Conservation (phyloP, 2,888 invertebrate genomes). For the Coenonympha arcania region DNA sequence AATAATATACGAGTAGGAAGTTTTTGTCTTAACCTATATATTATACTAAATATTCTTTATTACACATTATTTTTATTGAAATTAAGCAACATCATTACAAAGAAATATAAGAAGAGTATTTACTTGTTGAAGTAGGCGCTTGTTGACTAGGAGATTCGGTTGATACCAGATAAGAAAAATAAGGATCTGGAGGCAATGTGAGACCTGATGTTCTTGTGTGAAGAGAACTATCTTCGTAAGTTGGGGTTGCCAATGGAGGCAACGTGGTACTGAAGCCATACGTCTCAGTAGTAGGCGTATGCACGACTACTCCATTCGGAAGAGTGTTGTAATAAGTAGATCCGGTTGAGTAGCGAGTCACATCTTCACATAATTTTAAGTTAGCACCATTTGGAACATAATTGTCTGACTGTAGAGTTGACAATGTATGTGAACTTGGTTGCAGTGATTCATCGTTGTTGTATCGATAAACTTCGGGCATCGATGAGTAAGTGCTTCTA, state of each 20-base stretch:
- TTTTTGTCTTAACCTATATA: background rate
- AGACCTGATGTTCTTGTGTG: conserved; percentile 44
- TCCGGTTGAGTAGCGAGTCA: conserved; percentile 46
- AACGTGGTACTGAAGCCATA: conserved; percentile 48
- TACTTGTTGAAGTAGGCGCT: conserved; percentile 42
- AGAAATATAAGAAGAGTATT: conserved; percentile 60
- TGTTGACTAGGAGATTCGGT: conserved; percentile 47
- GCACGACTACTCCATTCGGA: conserved; percentile 47
- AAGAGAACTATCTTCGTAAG: conserved; percentile 53
- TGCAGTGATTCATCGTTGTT: conserved; percentile 63
- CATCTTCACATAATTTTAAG: conserved; percentile 59
- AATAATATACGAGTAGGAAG: too few relatives aligned
- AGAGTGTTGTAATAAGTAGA: conserved; percentile 54
- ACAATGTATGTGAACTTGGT: conserved; percentile 50
- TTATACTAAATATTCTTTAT: background rate
- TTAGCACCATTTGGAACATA: conserved; percentile 63
- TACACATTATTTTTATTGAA: background rate
- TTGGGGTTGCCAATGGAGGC: conserved; percentile 43
- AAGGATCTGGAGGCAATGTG: conserved; percentile 52
- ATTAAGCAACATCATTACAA: conserved; percentile 37
- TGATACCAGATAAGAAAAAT: conserved; percentile 50
- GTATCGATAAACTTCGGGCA: conserved; percentile 65
- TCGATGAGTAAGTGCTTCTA: conserved; percentile 61
- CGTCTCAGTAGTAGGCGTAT: conserved; percentile 47
- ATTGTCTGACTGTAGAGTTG: conserved; percentile 52